These are phyloP conservation scores for Mythimna ferrago DNA, from an alignment of 2,888 invertebrate species.

Conservation along the genomic window DNA sequence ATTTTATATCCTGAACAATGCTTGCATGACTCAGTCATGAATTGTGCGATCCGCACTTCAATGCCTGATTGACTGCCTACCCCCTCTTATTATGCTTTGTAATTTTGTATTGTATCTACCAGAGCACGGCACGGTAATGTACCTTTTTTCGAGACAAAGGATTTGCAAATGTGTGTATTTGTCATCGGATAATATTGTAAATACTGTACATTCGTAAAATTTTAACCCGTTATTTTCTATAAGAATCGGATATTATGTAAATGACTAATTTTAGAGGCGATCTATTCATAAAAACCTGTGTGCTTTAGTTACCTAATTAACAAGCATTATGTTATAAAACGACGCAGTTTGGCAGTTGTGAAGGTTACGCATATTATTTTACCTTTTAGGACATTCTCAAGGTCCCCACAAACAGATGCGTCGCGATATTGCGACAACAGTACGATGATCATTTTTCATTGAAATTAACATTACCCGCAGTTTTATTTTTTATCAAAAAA, in stretches of 20 bases:
- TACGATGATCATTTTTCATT: neutral
- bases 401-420: neutral
- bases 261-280: too few species aligned
- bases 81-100: conserved; percentile 14
- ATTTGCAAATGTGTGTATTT: conserved; percentile 8
- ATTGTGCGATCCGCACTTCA: conserved; percentile 38
- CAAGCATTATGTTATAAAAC: neutral
- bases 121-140: conserved; percentile 19
- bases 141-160: conserved; percentile 44
- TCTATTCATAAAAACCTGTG: too few species aligned
- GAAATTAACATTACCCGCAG: neutral
- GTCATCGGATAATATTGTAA: neutral
- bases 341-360: neutral
- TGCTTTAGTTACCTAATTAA: conserved; percentile 2
- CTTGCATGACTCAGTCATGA: conserved; percentile 45
- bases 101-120: conserved; percentile 18
- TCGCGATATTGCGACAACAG: neutral
- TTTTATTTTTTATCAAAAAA: too few species aligned
- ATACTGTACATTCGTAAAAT: too few species aligned
- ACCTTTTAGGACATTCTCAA: neutral
- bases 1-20: conserved; percentile 47
- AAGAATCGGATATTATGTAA: too few species aligned
- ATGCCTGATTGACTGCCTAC: conserved; percentile 33
- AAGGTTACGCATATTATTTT: neutral
- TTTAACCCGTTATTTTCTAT: too few species aligned